These are phyloP conservation scores for Cyprinus carpio DNA, from an alignment of 2,113 vertebrate species.

Conservation along the genomic window DNA sequence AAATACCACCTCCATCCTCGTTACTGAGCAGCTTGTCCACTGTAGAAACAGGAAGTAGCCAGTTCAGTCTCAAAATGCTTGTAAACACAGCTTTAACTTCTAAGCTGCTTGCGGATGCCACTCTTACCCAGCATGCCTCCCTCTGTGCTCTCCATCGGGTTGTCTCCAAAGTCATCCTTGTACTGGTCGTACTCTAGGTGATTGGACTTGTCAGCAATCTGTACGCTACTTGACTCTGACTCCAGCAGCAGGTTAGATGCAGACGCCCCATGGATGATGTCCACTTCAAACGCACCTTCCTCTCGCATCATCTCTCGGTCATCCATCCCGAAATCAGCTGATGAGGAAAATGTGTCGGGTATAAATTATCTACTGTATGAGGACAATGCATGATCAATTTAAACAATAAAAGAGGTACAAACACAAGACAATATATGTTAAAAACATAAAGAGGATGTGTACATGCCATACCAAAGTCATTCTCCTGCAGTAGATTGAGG, in stretches of 20 bases:
- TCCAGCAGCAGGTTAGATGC: slow-evolving; percentile 91
- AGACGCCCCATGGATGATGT: slow-evolving; percentile 90
- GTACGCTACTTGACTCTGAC: slow-evolving; percentile 90
- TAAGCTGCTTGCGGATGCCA: neutral
- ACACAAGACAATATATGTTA: too few species aligned
- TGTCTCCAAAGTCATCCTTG: slow-evolving; percentile 88
- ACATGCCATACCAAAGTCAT: slow-evolving; percentile 89
- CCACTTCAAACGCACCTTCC: slow-evolving; percentile 93
- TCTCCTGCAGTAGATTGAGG: slow-evolving; percentile 95
- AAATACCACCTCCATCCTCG: slow-evolving; percentile 92
- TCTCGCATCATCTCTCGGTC: slow-evolving; percentile 98
- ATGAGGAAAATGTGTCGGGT: slow-evolving; percentile 27
- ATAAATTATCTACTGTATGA: neutral
- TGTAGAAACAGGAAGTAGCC: slow-evolving; percentile 61
- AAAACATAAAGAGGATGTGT: neutral
- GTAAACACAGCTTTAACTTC: neutral
- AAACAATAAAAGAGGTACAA: neutral
- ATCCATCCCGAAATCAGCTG: slow-evolving; percentile 98
- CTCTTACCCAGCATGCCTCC: slow-evolving; percentile 93
- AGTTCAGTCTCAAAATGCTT: neutral
- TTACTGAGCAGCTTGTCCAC: slow-evolving; percentile 97
- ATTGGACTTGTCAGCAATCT: slow-evolving; percentile 92
- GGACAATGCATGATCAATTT: neutral
- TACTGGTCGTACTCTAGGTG: slow-evolving; percentile 87
- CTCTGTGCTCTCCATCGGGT: slow-evolving; percentile 86